phyloP scores from a whole-genome alignment of 2,888 invertebrate species.

The Tuta absoluta region DNA sequence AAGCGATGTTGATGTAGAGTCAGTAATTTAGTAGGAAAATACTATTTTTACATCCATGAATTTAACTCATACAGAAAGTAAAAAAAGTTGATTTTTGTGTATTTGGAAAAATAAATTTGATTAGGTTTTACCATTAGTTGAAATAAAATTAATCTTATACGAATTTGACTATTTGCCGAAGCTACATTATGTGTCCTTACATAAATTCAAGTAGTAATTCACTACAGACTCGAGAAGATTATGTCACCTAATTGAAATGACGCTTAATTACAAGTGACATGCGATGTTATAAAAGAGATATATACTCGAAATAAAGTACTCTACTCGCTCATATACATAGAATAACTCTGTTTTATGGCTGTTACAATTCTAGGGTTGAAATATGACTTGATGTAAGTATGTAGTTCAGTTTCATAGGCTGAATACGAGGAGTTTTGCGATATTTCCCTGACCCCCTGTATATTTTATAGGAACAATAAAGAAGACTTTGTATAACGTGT shows the following conservation, averaged over 20 bases:
- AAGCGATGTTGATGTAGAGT: background rate
- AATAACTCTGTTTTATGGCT: too few relatives aligned
- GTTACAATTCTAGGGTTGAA: too few relatives aligned
- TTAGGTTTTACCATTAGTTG: too few relatives aligned
- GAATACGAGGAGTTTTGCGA: too few relatives aligned
- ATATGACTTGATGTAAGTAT: too few relatives aligned
- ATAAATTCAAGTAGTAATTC: conserved; percentile 5
- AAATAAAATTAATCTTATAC: too few relatives aligned
- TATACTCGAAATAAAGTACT: background rate
- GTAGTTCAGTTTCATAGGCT: too few relatives aligned
- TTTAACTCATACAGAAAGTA: too few relatives aligned
- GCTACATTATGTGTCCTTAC: background rate
- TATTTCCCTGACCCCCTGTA: too few relatives aligned
- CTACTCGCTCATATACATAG: background rate
- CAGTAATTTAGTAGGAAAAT: background rate
- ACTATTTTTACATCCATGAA: background rate
- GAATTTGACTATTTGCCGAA: background rate
- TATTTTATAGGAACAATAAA: conserved; percentile 5
- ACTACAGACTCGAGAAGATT: conserved; percentile 7
- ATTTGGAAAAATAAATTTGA: too few relatives aligned
- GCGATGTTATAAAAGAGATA: background rate
- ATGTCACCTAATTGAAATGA: conserved; percentile 18
- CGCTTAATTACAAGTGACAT: conserved; percentile 21
- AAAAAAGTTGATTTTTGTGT: too few relatives aligned
- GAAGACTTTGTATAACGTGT: background rate